Evolutionary conservation across 2,797 vertebrate species (phyloP), one percentile per base, ranked within the genome.

Genomic region (Balearica regulorum): DNA sequence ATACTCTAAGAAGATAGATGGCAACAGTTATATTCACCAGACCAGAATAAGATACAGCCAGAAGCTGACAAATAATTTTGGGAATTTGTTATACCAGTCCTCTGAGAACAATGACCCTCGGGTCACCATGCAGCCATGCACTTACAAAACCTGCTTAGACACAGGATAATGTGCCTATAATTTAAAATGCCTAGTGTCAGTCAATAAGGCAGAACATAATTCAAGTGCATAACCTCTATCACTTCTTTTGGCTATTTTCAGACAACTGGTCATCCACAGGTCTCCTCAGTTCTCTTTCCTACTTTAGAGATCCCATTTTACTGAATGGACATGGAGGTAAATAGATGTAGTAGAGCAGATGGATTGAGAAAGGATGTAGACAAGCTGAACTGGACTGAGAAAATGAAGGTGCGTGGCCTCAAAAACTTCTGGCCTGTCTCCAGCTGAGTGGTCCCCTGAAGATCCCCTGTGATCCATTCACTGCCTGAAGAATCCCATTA

Each of bases 201-300:
- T 39, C 37, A 65, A 8, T 37, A 69, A 76, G 5, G 16, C 15
- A 37, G 41, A 55, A 88, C 10, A 43, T 26, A 62, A 62, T 33
- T 62, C 10, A 49, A 44, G 17, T 37, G 24, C 13, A 35, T 77
- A 81, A 70, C 4, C 9, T 77, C 43, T 54, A 65, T 33, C 22
- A 43, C 2, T 80, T 76, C 31, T 83, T 89, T 57, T 44, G 64
- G 2, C 15, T 73, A 11, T 54, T 66, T 73, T 77, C 78, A 81
- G 61, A 49, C 17, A 73, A 24, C 6, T 0, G 0, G 11, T 33
- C 70, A 25, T 24, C 33, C 61, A 62, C 78, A 58, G 4, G 4
- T 35, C 8, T 75, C 35, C 17, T 89, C 43, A 39, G 33, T 17
- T 82, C 48, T 84, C n/a, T 86, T 33, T 49, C 26, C 18, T 66